phyloP scores from a whole-genome alignment of 2,797 vertebrate species.

The Halcyon smyrnensis region DNA sequence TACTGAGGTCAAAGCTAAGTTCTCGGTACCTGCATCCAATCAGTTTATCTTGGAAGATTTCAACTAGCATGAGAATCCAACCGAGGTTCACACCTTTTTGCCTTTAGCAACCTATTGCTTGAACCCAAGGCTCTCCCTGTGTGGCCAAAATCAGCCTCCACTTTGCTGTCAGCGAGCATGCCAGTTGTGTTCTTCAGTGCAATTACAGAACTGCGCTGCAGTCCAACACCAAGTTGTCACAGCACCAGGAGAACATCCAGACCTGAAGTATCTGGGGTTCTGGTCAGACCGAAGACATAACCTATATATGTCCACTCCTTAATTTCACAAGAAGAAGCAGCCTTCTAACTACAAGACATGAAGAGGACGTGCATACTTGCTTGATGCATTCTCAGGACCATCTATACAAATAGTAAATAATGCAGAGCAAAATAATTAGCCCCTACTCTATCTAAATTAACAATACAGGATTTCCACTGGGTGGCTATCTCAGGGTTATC shows the following conservation, averaged over 20 bases:
- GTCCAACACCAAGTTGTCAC: not conserved
- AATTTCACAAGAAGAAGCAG: not conserved
- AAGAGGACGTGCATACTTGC: accelerated
- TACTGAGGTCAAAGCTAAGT: not conserved
- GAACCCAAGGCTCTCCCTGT: not conserved
- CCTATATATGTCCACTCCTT: not conserved
- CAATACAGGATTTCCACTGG: not conserved
- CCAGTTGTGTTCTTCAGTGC: not conserved
- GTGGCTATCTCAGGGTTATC: not conserved
- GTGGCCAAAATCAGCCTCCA: not conserved
- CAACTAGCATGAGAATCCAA: not conserved
- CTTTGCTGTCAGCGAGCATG: accelerated
- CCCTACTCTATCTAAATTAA: not conserved
- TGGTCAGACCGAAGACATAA: not conserved
- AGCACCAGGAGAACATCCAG: not conserved
- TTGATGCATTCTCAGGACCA: not conserved
- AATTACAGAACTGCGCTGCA: accelerated
- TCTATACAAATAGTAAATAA: not conserved
- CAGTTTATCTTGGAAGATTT: not conserved
- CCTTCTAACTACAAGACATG: not conserved
- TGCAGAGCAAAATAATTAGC: not conserved
- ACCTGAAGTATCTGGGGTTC: not conserved
- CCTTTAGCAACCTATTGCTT: not conserved
- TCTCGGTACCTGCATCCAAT: not conserved
- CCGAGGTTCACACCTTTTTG: not conserved